Evolutionary conservation across 2,113 vertebrate genomes (phyloP).

Genomic region (Tinamus guttatus): DNA sequence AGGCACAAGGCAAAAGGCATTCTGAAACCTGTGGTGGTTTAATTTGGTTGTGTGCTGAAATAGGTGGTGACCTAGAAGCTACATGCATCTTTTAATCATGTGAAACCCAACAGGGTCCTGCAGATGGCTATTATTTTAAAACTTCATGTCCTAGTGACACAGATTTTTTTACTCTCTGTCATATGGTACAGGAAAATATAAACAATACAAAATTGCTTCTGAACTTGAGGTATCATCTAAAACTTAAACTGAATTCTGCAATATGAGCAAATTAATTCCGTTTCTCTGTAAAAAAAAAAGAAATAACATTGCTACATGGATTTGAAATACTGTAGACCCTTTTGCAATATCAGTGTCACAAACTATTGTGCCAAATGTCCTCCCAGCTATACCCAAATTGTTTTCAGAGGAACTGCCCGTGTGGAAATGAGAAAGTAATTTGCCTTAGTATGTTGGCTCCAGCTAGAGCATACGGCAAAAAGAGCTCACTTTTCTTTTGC

Average conservation of each 20-base stretch:
- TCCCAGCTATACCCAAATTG: background rate
- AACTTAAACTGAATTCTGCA: background rate
- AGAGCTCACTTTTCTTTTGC: background rate
- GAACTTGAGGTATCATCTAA: background rate
- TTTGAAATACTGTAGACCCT: background rate
- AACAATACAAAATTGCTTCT: background rate
- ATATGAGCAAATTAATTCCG: background rate
- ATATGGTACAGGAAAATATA: background rate
- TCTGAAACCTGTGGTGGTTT: background rate
- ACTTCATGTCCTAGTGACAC: background rate
- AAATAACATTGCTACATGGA: background rate
- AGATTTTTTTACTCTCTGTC: background rate
- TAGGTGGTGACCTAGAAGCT: background rate
- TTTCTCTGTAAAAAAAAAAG: background rate
- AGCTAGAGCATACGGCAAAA: background rate
- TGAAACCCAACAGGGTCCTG: background rate
- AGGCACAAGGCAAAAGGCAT: background rate
- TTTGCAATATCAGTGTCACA: background rate
- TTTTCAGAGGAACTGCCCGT: background rate
- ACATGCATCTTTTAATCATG: background rate
- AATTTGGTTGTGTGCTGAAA: background rate
- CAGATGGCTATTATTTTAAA: background rate
- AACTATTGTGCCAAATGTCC: background rate
- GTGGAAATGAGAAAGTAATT: background rate
- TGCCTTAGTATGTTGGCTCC: background rate